Evolutionary conservation across 1,140 invertebrate genomes (phyloP), one percentile per base, ranked within the genome.

Genomic region (Eurytemora carolleeae): DNA sequence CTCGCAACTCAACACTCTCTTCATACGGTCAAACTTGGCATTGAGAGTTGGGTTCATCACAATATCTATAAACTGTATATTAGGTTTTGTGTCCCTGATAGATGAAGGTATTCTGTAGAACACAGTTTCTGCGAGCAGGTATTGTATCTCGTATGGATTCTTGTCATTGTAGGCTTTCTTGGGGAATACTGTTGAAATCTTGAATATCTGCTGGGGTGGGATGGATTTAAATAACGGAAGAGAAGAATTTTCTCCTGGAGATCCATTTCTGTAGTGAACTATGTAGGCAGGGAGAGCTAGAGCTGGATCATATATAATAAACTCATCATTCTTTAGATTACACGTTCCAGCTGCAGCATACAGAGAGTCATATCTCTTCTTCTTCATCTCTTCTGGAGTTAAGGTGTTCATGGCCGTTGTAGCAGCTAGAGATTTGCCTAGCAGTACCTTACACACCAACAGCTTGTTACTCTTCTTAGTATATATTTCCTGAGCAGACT

Each of bases 401-500:
- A 57, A 20, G 22, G 2, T 2, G 17, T 3, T 18, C 7, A 22
- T 17, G 2, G 18, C 18, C 19, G 21, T 57, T 7, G 21, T 3
- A 21, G 24, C 18, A 3, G 18, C n/a, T 20, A 2, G 56, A 1
- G 56, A 2, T 17, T 57, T 57, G 22, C 56, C 56, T n/a, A 57
- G 56, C 19, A 57, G 23, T 17, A 57, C 56, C 23, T 17, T 18
- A 23, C 56, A 57, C 18, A 57, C n/a, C 1, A 57, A 17, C 18
- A 57, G 22, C 56, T 57, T 57, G n/a, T 23, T 23, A 1, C 20
- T 22, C 3, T 57, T 57, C 22, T 57, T 57, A 1, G 56, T 57
- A 17, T 57, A 57, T 7, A 57, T 57, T 3, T 26, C n/a, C 24
- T 57, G 56, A n/a, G 56, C 56, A 57, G 20, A 22, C 24, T 57